Percentiles rank a stretch among this genome's conserved stretches.
phyloP scores from a whole-genome alignment of 2,888 invertebrate species.

The Caprella mutica region DNA sequence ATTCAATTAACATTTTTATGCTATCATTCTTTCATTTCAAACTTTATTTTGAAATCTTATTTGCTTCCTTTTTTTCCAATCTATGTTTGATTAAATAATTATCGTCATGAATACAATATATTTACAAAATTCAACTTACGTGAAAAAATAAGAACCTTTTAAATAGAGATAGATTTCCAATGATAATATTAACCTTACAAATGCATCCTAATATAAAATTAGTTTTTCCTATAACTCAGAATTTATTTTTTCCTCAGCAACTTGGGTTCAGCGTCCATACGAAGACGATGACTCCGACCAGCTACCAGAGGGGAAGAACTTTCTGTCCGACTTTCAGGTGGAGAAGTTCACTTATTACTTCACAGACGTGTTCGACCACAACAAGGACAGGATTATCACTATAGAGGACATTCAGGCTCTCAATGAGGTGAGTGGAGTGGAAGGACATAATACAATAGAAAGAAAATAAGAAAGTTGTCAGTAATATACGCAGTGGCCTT shows the following conservation, averaged over 20 bases:
- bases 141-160: neutral
- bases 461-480: too few relatives aligned
- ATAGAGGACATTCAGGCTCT: slow-evolving; percentile 41
- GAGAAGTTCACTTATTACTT: slow-evolving; percentile 62
- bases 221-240: neutral
- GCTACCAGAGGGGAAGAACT: slow-evolving; percentile 35
- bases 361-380: slow-evolving; percentile 56
- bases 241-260: slow-evolving; percentile 16
- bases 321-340: slow-evolving; percentile 46
- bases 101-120: too few relatives aligned
- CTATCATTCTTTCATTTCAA: too few relatives aligned
- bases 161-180: neutral
- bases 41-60: too few relatives aligned
- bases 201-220: too few relatives aligned
- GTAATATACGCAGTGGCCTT: too few relatives aligned
- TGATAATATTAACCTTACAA: too few relatives aligned
- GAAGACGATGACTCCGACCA: slow-evolving; percentile 28
- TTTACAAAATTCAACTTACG: neutral
- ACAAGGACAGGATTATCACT: slow-evolving; percentile 57
- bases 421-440: slow-evolving; percentile 26
- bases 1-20: too few relatives aligned
- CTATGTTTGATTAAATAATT: too few relatives aligned
- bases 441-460: too few relatives aligned
- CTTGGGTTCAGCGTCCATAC: slow-evolving; percentile 31
- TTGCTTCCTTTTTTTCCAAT: too few relatives aligned